Percentiles rank a stretch among this genome's conserved stretches.
Conservation (phyloP, 2,113 vertebrate genomes). For the Pseudorectes ferrugineus region DNA sequence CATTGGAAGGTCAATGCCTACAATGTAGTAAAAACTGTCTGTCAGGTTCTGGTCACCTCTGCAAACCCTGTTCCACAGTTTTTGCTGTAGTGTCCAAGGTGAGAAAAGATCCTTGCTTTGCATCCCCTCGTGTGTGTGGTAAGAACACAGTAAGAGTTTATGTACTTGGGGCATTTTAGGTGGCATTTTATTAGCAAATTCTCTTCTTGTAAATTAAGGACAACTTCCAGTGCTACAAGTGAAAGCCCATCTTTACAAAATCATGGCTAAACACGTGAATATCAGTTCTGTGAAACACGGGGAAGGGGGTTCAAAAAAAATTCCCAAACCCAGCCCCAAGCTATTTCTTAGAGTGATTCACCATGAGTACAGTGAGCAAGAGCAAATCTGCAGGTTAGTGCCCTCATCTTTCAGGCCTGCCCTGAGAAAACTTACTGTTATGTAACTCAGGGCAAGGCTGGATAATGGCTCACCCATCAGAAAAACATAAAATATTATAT, state of each 20-base stretch:
- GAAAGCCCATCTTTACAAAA: neutral
- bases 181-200: neutral
- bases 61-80: neutral
- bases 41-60: neutral
- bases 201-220: neutral
- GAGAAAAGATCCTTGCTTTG: neutral
- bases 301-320: neutral
- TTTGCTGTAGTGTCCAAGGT: neutral
- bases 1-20: neutral
- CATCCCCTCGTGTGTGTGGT: neutral
- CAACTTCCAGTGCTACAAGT: neutral
- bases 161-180: neutral
- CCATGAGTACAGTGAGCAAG: neutral
- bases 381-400: neutral
- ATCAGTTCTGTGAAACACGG: neutral
- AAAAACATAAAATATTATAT: neutral
- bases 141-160: neutral
- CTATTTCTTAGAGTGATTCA: neutral
- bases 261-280: neutral
- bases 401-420: neutral
- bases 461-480: neutral
- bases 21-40: neutral
- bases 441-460: neutral
- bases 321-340: neutral
- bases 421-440: neutral